Percentiles rank a stretch among this genome's conserved stretches.
Evolutionary conservation across 2,113 vertebrate species (phyloP).

Genomic region (Danionella cerebrum): DNA sequence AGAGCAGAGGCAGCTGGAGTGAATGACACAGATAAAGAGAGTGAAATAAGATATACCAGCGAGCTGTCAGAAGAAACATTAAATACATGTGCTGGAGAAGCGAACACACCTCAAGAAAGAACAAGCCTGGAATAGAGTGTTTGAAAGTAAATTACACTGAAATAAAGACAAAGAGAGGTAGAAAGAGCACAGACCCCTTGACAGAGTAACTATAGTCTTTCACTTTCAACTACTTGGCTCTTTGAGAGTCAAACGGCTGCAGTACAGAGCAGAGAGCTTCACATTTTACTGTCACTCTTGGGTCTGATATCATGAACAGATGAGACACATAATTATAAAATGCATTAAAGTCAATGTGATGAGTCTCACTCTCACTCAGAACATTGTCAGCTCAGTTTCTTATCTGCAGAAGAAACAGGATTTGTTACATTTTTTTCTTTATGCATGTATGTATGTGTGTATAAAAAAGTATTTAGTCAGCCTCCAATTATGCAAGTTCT

Average conservation of each 20-base stretch:
- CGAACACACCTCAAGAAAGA: neutral
- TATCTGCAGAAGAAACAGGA: neutral
- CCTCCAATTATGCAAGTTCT: no score
- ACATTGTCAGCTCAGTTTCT: neutral
- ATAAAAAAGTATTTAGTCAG: no score
- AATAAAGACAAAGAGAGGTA: neutral
- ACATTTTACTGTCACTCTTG: neutral
- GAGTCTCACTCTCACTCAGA: neutral
- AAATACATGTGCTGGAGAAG: constrained; percentile 4
- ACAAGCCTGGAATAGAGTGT: neutral
- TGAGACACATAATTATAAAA: neutral
- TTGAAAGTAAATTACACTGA: constrained; percentile 6
- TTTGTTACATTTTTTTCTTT: no score
- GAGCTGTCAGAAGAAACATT: constrained; percentile 26
- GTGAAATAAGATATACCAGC: constrained; percentile 11
- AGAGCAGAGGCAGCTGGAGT: constrained; percentile 11
- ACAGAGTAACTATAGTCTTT: constrained; percentile 49
- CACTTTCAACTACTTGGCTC: constrained; percentile 49
- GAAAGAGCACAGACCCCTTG: constrained; percentile 24
- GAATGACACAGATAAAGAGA: constrained; percentile 29
- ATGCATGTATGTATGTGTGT: no score
- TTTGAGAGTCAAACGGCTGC: neutral
- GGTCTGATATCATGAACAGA: neutral
- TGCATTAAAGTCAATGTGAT: neutral
- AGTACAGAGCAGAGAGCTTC: neutral